Percentiles rank a stretch among this genome's conserved stretches.
Evolutionary conservation across 1,140 invertebrate genomes (phyloP).

Genomic region (Caenorhabditis latens): DNA sequence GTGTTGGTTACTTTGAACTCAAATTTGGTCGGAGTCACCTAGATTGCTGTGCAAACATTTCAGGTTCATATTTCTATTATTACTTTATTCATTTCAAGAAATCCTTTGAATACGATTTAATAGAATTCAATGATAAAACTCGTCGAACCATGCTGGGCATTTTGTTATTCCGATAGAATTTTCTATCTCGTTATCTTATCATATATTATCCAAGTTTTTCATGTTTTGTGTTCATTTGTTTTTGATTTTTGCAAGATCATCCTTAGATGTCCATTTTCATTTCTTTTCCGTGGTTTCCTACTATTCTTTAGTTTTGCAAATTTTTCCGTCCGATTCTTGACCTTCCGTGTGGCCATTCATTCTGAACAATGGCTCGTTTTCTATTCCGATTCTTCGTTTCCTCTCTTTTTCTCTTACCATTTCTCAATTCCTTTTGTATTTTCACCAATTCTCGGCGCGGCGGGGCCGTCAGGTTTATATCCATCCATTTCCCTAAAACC

Average conservation of each 20-base stretch:
- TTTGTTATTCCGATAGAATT: neutral
- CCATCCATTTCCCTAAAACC: slow-evolving; percentile 34
- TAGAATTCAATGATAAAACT: too few species aligned
- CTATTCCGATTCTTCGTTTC: neutral
- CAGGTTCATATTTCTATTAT: too few species aligned
- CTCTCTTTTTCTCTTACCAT: neutral
- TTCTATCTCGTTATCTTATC: too few species aligned
- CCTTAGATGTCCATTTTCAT: neutral
- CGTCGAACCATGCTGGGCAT: too few species aligned
- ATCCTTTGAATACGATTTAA: too few species aligned
- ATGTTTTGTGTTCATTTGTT: too few species aligned
- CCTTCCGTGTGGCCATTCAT: neutral
- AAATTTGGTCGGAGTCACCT: too few species aligned
- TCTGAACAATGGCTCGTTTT: slow-evolving; percentile 9
- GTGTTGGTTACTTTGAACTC: too few species aligned
- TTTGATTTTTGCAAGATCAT: too few species aligned
- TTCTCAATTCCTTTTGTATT: neutral
- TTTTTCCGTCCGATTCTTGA: slow-evolving; percentile 7
- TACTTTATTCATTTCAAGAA: too few species aligned
- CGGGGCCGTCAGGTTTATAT: neutral
- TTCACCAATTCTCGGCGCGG: neutral
- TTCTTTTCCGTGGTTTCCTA: neutral
- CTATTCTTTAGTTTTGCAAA: slow-evolving; percentile 6
- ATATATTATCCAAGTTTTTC: too few species aligned
- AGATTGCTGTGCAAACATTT: too few species aligned